Evolutionary conservation across 2,113 vertebrate species (phyloP).

Genomic region (Callaeas wilsoni): DNA sequence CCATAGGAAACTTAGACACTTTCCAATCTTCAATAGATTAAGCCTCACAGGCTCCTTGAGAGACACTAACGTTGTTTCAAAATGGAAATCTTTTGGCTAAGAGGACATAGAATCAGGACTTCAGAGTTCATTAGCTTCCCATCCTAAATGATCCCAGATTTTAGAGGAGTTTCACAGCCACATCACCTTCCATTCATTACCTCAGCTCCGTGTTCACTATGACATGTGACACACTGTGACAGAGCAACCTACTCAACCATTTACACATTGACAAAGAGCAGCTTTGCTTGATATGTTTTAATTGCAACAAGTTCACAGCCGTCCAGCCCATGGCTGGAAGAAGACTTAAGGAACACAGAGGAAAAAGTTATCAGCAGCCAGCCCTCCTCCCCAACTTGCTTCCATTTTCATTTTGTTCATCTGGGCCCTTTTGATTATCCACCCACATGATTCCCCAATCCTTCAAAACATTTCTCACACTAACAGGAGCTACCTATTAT

Average conservation of each 20-base stretch:
- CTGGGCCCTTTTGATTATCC: background rate
- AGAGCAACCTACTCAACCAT: background rate
- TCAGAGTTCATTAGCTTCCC: background rate
- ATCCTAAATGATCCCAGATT: background rate
- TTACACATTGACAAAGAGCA: background rate
- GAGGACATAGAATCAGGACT: background rate
- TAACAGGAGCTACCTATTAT: background rate
- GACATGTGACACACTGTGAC: background rate
- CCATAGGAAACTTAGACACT: background rate
- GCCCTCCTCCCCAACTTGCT: background rate
- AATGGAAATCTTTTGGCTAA: background rate
- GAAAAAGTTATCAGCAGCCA: background rate
- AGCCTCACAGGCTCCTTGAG: background rate
- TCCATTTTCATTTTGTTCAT: background rate
- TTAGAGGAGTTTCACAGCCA: background rate
- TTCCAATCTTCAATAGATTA: background rate
- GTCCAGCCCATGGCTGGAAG: background rate
- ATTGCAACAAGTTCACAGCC: background rate
- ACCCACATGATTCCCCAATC: background rate
- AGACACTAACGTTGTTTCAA: background rate
- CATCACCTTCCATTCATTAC: background rate
- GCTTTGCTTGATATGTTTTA: background rate
- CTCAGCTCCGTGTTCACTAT: background rate
- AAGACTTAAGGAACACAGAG: background rate
- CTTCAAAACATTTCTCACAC: background rate